Base-by-base conservation (phyloP, 2,797 vertebrate genomes). In the Lepilemur ruficaudatus region DNA sequence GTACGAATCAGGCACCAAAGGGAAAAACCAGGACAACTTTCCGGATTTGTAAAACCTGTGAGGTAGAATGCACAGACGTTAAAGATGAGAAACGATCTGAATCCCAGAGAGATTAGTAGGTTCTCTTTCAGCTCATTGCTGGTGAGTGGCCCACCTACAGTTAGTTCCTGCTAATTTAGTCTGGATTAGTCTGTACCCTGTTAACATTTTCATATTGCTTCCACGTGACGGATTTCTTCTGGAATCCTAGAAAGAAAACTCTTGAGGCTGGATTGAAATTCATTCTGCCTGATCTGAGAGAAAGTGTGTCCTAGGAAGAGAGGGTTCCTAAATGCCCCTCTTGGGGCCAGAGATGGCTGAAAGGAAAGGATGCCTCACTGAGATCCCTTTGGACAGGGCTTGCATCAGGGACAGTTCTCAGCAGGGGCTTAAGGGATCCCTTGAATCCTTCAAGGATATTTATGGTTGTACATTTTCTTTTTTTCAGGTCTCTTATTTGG, bases 401-500 rank as follows among this genome's bases (percentile, higher is more conserved):
- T 80, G 4, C 14, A 7, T 38, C 15, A 59, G 32, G 50, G 5
- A 25, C 0, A 2, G 10, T 52, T 38, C 23, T 63, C 30, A 41
- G 17, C 14, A 23, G 7, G 12, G 22, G 18, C 15, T 59, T 8
- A 46, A 9, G 10, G 15, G 18, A 43, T 28, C 22, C 25, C 41
- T 52, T 35, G 15, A 57, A 41, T 28, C 57, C 22, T 8, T 22
- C 7, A 25, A 38, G 18, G 46, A 72, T 72, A 48, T 38, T 22
- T 1, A 78, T 43, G 32, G 38, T 57, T 5, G 6, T 25, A 2
- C 12, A n/a, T 57, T 55, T 59, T 52, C 18, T 83, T 86, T 57
- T 12, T 96, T 97, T 48, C 93, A 99, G 99, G 99, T 98, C 65
- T 99, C 46, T 32, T 99, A 18, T 99, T 99, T 10, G 99, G 99